Evolutionary conservation across 2,888 invertebrate species (phyloP).

Genomic region (Callinectes sapidus): DNA sequence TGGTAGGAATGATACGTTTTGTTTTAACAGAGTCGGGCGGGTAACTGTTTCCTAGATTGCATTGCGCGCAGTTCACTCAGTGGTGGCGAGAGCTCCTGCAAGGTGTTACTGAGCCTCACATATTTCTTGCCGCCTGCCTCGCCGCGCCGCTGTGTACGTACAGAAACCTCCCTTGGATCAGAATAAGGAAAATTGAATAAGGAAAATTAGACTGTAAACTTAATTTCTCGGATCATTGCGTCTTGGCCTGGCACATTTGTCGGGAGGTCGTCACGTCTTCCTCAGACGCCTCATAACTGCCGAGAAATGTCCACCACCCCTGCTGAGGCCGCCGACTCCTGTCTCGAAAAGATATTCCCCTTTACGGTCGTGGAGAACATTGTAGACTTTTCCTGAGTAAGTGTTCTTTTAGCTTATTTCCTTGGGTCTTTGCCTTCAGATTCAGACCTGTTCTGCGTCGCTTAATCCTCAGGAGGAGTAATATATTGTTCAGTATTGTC

Average conservation of each 20-base stretch:
- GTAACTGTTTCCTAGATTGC: constrained; percentile 8
- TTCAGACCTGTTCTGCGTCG: not conserved
- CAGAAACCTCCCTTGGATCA: not conserved
- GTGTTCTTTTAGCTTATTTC: not conserved
- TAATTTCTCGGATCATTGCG: not conserved
- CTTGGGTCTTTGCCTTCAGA: not conserved
- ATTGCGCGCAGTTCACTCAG: not conserved
- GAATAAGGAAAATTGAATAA: not conserved
- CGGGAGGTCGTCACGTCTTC: not conserved
- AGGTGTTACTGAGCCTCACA: not conserved
- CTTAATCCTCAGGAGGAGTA: not conserved
- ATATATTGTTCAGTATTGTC: not conserved
- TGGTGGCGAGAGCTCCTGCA: not conserved
- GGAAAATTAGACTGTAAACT: not conserved
- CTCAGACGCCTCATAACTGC: too few relatives aligned
- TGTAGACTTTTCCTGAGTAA: not conserved
- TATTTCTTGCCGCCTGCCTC: not conserved
- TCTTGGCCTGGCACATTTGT: not conserved
- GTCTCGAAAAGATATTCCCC: not conserved
- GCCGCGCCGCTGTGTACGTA: not conserved
- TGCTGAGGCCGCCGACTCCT: not conserved
- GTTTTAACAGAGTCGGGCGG: not conserved
- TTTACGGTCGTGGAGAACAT: not conserved
- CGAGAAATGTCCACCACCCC: too few relatives aligned
- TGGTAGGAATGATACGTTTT: not conserved